Base-by-base conservation (phyloP, 1,140 invertebrate species). In the Cecropterus lyciades region DNA sequence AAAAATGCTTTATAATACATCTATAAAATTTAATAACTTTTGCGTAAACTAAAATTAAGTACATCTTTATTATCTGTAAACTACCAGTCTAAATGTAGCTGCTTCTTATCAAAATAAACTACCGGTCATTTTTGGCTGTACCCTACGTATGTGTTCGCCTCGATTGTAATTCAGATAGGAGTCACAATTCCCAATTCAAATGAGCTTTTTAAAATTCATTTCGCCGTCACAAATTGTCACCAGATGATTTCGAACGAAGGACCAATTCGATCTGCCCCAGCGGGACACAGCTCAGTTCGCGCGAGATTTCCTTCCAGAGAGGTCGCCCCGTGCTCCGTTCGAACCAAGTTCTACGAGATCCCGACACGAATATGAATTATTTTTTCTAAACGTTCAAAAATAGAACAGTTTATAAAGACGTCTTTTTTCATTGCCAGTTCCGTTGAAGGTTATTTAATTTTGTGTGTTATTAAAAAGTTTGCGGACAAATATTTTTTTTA, bases 341-440 rank as follows among this genome's bases (percentile, higher is more conserved):
- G 45, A 62, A 40, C 46, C 48, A 62, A 62, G 57, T 62, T 62
- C 43, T 20, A 48, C 27, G 24, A 16, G 43, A 20, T 60, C 16
- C 16, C 57, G 57, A 40, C 51, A 51, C 27, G 45, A 48, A 60
- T 59, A 48, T 15, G 11, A 48, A 57, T 57, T 45, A 27, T 3
- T 42, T 57, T 11, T 59, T 43, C 15, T 11, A 13, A 6, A 20
- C 51, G 30, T 55, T 55, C 52, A 10, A 5, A 42, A 40, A 40
- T 55, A 20, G 40, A 1, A 20, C 10, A 49, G 30, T 33, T 60
- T 37, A 0, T 13, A 42, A 20, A 42, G 1, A 0, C 17, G 1
- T 16, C 24, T 46, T 37, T 37, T 49, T 60, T 40, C 8, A 20
- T 37, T 14, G 14, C 10, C 52, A 55, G 52, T 55, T 13, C 4